Evolutionary conservation across 1,140 invertebrate genomes (phyloP).

Genomic region (Procambarus clarkii): DNA sequence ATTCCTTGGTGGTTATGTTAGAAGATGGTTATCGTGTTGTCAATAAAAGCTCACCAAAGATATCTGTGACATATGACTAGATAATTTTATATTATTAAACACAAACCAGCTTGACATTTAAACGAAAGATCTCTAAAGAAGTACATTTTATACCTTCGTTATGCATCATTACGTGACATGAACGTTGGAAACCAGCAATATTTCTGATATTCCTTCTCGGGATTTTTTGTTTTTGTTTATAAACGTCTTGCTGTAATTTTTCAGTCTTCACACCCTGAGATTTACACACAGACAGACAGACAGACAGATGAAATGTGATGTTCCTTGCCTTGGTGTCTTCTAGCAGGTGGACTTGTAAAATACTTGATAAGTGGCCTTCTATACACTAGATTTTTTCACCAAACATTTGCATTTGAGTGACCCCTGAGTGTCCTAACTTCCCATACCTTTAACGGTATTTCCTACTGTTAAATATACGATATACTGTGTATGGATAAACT

Average conservation of each 20-base stretch:
- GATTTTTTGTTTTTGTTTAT: not conserved
- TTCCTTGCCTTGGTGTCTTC: constrained; percentile 14
- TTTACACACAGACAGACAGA: not conserved
- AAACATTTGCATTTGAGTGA: not conserved
- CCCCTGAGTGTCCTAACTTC: not conserved
- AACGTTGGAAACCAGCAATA: not conserved
- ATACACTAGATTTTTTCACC: not conserved
- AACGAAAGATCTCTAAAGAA: not conserved
- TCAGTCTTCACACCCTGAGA: not conserved
- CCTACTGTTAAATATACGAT: not conserved
- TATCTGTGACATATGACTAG: constrained; percentile 14
- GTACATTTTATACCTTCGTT: not conserved
- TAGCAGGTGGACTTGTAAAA: constrained; percentile 31
- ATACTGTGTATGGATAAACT: not conserved
- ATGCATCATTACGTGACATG: not conserved
- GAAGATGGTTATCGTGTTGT: not conserved
- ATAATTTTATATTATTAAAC: not conserved
- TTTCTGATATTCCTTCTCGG: not conserved
- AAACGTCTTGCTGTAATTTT: not conserved
- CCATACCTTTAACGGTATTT: constrained; percentile 4
- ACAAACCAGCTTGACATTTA: not conserved
- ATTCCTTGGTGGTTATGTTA: not conserved
- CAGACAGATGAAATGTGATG: constrained; percentile 33
- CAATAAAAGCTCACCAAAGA: constrained; percentile 16
- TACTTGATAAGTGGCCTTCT: constrained; percentile 45